Base-by-base conservation (phyloP, 37 sponge, comb jelly and placozoan genomes). In the Cliona cf. orientalis region DNA sequence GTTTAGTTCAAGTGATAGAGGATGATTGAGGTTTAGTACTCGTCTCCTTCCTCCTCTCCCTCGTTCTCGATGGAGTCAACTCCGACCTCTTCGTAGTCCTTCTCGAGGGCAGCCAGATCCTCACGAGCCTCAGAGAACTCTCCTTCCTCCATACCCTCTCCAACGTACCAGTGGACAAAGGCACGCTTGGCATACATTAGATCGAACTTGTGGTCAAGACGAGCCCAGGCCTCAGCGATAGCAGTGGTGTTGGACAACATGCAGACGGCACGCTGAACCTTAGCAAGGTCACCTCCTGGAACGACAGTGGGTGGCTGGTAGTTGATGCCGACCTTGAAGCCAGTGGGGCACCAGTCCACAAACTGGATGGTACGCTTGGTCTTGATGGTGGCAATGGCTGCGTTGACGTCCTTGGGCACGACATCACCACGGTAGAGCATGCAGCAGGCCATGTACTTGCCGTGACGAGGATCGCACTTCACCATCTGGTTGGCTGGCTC, bases 321-420 rank as follows among this genome's bases (percentile, higher is more conserved):
- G 76, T 97, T 97, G 93, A 97, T 97, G 76, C 97, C 97, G n/a
- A 97, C 97, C 75, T 97, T 97, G 95, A 97, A 97, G 26, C 97
- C 97, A 65, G 97, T 97, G 60, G 97, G 97, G 75, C 97, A 97
- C 97, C 97, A 97, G 91, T 97, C 97, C 12, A 94, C 95, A 86
- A 95, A 95, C 78, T 92, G 96, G 81, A 95, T 95, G 83, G 94
- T 93, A 40, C 97, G 86, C 76, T 93, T 93, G 70, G 94, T 93
- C 97, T 96, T 96, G 91, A 96, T 93, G 66, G 91, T 96, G 69
- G 94, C 97, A 69, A 96, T 96, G 72, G 94, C 97, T 36, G 97
- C 89, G 77, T 93, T 96, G 32, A 96, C 97, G 76, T 96, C 97
- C 69, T 96, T 96, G 59, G 97, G 97, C 35, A 96, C 97, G 33